Evolutionary conservation across 2,888 invertebrate genomes (phyloP).

Genomic region (Amorpha juglandis): DNA sequence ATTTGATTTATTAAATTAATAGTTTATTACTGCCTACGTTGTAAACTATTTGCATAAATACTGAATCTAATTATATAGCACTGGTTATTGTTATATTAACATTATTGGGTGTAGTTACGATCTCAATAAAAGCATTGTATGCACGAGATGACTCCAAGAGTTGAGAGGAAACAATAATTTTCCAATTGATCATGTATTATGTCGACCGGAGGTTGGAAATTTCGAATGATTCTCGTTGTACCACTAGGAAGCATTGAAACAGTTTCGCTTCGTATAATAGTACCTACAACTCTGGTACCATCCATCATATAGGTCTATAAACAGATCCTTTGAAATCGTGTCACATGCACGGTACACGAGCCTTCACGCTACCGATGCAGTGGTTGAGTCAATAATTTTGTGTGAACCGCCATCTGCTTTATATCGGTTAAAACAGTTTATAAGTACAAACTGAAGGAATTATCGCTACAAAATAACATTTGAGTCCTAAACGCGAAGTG

Average conservation of each 20-base stretch:
- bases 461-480: background rate
- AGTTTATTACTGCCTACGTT: background rate
- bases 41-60: background rate
- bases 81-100: background rate
- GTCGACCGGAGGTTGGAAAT: conserved; percentile 16
- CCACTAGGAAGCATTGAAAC: conserved; percentile 15
- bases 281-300: background rate
- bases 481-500: conserved; percentile 11
- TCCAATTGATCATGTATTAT: conserved; percentile 63
- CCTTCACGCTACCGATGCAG: conserved; percentile 3
- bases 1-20: background rate
- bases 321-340: conserved; percentile 23
- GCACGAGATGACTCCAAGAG: conserved; percentile 25
- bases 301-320: background rate
- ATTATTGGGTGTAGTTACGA: background rate
- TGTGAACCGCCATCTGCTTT: conserved; percentile 26
- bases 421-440: background rate
- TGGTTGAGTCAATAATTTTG: conserved; percentile 7
- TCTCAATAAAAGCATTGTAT: conserved; percentile 9
- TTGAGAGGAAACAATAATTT: conserved; percentile 50
- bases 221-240: background rate
- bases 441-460: conserved; percentile 2
- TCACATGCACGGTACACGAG: conserved; percentile 19
- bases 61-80: background rate
- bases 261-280: conserved; percentile 2